A percentile compares a stretch with the other conserved stretches of the same genome.
These are phyloP conservation scores for Oostethus manadensis DNA, from an alignment of 2,113 vertebrate genomes.

Conservation along the genomic window DNA sequence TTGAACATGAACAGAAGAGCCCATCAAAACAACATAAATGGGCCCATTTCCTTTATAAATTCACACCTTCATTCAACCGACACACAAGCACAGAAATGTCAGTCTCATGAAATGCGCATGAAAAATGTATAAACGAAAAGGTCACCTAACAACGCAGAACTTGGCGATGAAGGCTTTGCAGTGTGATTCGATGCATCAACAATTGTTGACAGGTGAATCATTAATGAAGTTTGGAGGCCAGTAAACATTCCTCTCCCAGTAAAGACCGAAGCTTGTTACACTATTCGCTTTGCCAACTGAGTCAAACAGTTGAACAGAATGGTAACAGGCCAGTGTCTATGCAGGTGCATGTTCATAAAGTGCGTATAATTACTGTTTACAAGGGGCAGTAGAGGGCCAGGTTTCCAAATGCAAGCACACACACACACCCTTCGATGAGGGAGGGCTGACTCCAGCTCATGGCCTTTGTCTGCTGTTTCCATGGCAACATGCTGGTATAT, in stretches of 20 bases:
- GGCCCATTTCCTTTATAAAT: slow-evolving; percentile 8
- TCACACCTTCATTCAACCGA: not conserved
- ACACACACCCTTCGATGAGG: slow-evolving; percentile 14
- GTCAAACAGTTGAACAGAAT: not conserved
- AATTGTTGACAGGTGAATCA: not conserved
- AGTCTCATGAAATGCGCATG: not conserved
- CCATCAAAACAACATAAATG: slow-evolving; percentile 4
- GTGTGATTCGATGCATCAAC: not conserved
- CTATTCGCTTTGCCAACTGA: too few species aligned
- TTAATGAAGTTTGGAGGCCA: not conserved
- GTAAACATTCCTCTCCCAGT: not conserved
- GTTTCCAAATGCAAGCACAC: slow-evolving; percentile 29
- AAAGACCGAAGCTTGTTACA: not conserved
- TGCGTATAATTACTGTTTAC: not conserved
- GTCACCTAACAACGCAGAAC: not conserved
- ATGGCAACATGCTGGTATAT: slow-evolving; percentile 61
- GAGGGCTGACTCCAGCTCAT: slow-evolving; percentile 20
- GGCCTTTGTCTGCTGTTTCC: slow-evolving; percentile 65
- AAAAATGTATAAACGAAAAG: not conserved
- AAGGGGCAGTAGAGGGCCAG: not conserved
- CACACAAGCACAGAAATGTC: not conserved
- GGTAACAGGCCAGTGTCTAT: too few species aligned
- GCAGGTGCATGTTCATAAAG: not conserved
- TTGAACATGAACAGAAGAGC: slow-evolving; percentile 18
- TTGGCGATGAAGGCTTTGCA: not conserved